These are phyloP conservation scores for Coenobita brevimanus DNA, from an alignment of 1,140 invertebrate species.

Conservation along the genomic window DNA sequence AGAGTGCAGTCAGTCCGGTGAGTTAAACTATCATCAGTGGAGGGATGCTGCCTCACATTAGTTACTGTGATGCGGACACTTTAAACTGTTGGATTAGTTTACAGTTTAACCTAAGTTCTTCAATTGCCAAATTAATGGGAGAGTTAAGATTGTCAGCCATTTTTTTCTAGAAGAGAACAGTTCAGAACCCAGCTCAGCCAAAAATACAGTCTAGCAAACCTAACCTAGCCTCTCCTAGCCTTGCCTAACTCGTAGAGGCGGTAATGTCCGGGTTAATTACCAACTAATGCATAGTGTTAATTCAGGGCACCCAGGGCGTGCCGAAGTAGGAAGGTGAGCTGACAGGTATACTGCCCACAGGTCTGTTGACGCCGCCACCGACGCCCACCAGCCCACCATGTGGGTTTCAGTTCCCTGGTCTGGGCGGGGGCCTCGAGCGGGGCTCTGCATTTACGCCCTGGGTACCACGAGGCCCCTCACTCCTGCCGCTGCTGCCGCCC, in stretches of 20 bases:
- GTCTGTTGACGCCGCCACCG: slow-evolving; percentile 57
- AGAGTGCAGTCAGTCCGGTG: slow-evolving; percentile 39
- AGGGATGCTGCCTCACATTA: not conserved
- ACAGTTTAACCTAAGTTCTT: too few relatives aligned
- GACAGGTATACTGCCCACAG: slow-evolving; percentile 48
- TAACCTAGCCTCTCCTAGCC: too few relatives aligned
- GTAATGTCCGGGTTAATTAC: too few relatives aligned
- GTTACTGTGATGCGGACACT: not conserved
- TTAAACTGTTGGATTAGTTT: too few relatives aligned
- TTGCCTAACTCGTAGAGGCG: too few relatives aligned
- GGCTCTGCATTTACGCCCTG: slow-evolving; percentile 56
- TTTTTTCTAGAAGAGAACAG: too few relatives aligned
- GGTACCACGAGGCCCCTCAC: slow-evolving; percentile 49
- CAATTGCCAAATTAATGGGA: too few relatives aligned
- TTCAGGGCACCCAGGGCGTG: too few relatives aligned
- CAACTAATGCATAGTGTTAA: too few relatives aligned
- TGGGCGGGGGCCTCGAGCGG: slow-evolving; percentile 39
- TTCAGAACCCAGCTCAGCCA: too few relatives aligned
- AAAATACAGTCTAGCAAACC: too few relatives aligned
- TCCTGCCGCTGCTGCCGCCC: slow-evolving; percentile 48
- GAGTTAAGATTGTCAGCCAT: too few relatives aligned
- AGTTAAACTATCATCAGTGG: not conserved
- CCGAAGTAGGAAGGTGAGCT: not conserved
- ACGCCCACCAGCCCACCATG: slow-evolving; percentile 56
- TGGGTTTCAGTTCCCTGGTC: slow-evolving; percentile 55